Evolutionary conservation across 2,888 invertebrate species (phyloP), one percentile per base, ranked within the genome.

Genomic region (Thereva nobilitata): DNA sequence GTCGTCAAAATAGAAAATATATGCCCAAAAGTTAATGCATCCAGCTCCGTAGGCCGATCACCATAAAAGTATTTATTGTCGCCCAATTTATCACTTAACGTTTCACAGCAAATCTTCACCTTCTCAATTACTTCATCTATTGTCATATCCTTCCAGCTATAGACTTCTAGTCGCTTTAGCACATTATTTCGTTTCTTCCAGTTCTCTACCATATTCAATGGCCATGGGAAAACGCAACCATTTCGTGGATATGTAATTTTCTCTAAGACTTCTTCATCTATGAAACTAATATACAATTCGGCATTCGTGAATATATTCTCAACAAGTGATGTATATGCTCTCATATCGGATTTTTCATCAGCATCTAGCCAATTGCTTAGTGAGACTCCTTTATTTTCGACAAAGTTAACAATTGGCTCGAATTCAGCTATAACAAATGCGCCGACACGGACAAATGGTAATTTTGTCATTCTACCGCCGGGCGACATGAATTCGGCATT

Each of bases 401-500:
- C 89, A 77, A 95, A 94, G 73, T 90, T 89, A 0, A 95, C 92
- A 66, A 98, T 95, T 0, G 92, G 91, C 76, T 96, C 95, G 75
- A 97, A 85, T 77, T 96, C 98, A 0, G 97, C 88, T 1, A 95
- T 87, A 1, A 97, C 86, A 75, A 93, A 93, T 0, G 91, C 89
- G 0, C 96, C 96, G 72, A 93, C 92, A 76, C 91, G 90, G 66
- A 98, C 88, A 75, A 98, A 95, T 0, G 98, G 98, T 0, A 98
- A 89, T 73, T 90, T 82, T 3, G 81, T 81, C 76, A 79, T 78
- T 2, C 78, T 87, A 0, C 95, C 95, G 4, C 94, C 91, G 0
- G 97, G 97, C 0, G 97, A 97, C 93, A 98, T 97, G 77, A 91
- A 92, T 76, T 97, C 96, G 0, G 97, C 97, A 83, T 99, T 99